Evolutionary conservation across 2,113 vertebrate species (phyloP), one percentile per base, ranked within the genome.

Genomic region (Promerops cafer): DNA sequence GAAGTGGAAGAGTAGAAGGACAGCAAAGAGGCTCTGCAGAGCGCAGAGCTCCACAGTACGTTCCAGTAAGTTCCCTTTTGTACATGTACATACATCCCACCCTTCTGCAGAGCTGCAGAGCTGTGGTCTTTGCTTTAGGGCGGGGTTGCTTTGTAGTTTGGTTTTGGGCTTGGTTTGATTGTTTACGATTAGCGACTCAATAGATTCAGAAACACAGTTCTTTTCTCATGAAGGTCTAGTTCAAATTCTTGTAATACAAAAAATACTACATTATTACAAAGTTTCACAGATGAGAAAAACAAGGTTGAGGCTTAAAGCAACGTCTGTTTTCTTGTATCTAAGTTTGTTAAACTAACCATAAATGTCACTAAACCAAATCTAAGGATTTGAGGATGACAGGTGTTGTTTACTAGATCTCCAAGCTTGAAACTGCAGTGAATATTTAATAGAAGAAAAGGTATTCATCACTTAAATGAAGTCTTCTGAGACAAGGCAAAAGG

Each of bases 31-130:
- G 10, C 6, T 35, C 37, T n/a, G 18, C 21, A 56, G 26, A 78
- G 60, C 47, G 39, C 17, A 64, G 31, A 44, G 40, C 17, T 60
- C 30, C 0, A 1, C 37, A 42, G 22, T 7, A 12, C 0, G 0
- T 72, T 50, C 54, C 39, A 42, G 47, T 8, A 12, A 1, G 0
- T 69, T 72, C 50, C 8, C 30, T 26, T 76, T 60, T 50, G 33
- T 52, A 37, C 49, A 20, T 5, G 2, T 22, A 45, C 7, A 4
- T 24, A 13, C 23, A 20, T 26, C 11, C 49, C 37, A 69, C 23
- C 13, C n/a, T 80, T 70, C 52, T 33, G 70, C 78, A 64, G 57
- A 78, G n/a, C 9, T 2, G 3, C 6, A 10, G 52, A 4, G 22
- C 2, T 76, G 8, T 13, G 23, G 26, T 37, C 22, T 77, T 80